These are phyloP conservation scores for Pipa parva DNA, from an alignment of 2,113 vertebrate genomes.

Conservation along the genomic window DNA sequence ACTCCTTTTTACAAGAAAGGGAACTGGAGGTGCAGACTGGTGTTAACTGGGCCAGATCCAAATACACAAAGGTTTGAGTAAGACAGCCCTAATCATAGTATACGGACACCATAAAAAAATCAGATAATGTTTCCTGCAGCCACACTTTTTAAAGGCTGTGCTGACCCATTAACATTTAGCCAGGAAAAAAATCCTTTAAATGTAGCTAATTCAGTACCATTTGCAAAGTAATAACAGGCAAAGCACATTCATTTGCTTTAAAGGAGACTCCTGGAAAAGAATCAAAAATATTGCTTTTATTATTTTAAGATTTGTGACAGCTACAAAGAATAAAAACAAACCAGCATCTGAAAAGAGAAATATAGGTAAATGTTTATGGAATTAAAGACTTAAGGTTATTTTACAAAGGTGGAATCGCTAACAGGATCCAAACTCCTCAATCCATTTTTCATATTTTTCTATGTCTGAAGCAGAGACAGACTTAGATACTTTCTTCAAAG, in stretches of 20 bases:
- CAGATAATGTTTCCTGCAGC: no score
- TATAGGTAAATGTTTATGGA: conserved; percentile 28
- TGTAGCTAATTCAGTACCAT: no score
- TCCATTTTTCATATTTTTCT: conserved; percentile 97
- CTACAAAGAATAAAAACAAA: conserved; percentile 68
- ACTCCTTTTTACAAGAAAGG: no score
- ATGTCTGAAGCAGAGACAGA: conserved; percentile 90
- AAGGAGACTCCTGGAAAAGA: neutral
- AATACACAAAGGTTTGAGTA: no score
- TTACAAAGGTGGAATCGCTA: conserved; percentile 55
- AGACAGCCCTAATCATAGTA: no score
- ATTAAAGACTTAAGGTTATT: conserved; percentile 10
- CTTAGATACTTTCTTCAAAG: conserved; percentile 94
- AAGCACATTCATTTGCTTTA: neutral
- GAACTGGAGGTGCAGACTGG: no score
- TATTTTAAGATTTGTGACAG: conserved; percentile 44
- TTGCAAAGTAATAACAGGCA: no score
- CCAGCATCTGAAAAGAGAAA: conserved; percentile 50
- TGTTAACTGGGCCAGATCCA: no score
- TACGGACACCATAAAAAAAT: no score
- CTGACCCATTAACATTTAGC: no score
- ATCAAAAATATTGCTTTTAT: conserved; percentile 46
- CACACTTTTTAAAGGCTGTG: no score
- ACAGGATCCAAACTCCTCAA: conserved; percentile 94
- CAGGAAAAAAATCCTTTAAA: no score